A percentile compares a stretch with the other conserved stretches of the same genome.
These are phyloP conservation scores for Fistularia tabacaria DNA, from an alignment of 2,797 vertebrate species.

Conservation along the genomic window DNA sequence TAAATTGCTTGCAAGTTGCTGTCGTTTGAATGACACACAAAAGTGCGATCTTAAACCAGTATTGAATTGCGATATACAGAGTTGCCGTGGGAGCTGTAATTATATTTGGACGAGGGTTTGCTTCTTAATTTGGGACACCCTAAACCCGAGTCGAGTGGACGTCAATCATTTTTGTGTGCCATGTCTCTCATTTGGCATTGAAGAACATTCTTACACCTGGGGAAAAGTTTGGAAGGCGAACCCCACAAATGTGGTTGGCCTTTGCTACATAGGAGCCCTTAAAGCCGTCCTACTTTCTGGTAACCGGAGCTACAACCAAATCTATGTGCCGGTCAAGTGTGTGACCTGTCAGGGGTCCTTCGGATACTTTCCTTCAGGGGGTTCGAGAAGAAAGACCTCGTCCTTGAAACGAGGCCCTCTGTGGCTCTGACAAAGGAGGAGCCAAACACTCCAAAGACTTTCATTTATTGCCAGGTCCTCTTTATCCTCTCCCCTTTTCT, in stretches of 20 bases:
- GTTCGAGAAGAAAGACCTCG: constrained; percentile 56
- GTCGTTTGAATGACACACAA: neutral
- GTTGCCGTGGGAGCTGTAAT: too few species aligned
- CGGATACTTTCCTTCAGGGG: constrained; percentile 32
- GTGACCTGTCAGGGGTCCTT: constrained; percentile 61
- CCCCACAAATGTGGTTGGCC: constrained; percentile 52
- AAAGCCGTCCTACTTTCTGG: constrained; percentile 43
- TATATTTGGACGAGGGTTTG: too few species aligned
- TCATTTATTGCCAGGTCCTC: constrained; percentile 45
- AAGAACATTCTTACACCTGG: constrained; percentile 42
- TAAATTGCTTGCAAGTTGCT: too few species aligned
- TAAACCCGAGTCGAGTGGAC: constrained; percentile 14
- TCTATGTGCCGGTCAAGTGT: constrained; percentile 59
- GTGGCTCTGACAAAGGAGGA: constrained; percentile 63
- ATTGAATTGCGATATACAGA: too few species aligned
- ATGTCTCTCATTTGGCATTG: constrained; percentile 24
- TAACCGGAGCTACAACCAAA: constrained; percentile 45
- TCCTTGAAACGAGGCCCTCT: constrained; percentile 59
- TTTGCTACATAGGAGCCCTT: constrained; percentile 48
- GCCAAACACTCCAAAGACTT: constrained; percentile 53
- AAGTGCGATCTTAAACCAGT: neutral
- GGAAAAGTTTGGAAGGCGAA: constrained; percentile 17
- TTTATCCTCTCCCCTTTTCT: constrained; percentile 33
- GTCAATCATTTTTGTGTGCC: constrained; percentile 39
- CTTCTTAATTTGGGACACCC: neutral